A percentile compares a stretch with the other conserved stretches of the same genome.
phyloP scores from a whole-genome alignment of 2,113 vertebrate genomes.

The Corythoichthys intestinalis region DNA sequence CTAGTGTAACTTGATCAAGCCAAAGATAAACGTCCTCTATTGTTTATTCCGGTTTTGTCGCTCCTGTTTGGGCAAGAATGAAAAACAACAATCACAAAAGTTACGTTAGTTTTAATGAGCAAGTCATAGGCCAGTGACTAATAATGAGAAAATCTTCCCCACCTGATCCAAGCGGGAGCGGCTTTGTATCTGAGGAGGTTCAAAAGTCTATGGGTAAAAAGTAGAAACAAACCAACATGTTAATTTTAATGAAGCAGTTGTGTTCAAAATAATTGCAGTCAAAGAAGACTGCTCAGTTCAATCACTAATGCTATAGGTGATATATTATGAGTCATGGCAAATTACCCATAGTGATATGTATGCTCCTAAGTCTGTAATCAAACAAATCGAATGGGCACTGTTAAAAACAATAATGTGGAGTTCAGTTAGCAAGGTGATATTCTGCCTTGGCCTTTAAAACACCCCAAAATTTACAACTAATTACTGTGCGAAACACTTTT shows the following conservation, averaged over 20 bases:
- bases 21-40: constrained; percentile 76
- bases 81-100: constrained; percentile 15
- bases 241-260: not conserved
- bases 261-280: not conserved
- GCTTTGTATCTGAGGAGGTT: constrained; percentile 64
- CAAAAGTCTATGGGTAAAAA: constrained; percentile 60
- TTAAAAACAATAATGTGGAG: too few relatives aligned
- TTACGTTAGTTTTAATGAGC: not conserved
- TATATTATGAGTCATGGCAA: not conserved
- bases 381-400: too few relatives aligned
- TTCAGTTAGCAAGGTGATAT: too few relatives aligned
- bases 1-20: constrained; percentile 77
- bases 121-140: not conserved
- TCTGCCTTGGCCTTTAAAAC: too few relatives aligned
- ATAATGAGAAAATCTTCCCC: constrained; percentile 19
- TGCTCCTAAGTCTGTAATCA: too few relatives aligned
- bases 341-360: too few relatives aligned
- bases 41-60: constrained; percentile 91
- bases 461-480: too few relatives aligned
- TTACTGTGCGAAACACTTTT: too few relatives aligned
- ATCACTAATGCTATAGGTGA: not conserved
- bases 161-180: constrained; percentile 69
- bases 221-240: constrained; percentile 11
- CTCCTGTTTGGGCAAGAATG: constrained; percentile 74
- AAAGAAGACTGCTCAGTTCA: not conserved